These are phyloP conservation scores for Mythimna albipuncta DNA, from an alignment of 2,888 invertebrate species.

Conservation along the genomic window DNA sequence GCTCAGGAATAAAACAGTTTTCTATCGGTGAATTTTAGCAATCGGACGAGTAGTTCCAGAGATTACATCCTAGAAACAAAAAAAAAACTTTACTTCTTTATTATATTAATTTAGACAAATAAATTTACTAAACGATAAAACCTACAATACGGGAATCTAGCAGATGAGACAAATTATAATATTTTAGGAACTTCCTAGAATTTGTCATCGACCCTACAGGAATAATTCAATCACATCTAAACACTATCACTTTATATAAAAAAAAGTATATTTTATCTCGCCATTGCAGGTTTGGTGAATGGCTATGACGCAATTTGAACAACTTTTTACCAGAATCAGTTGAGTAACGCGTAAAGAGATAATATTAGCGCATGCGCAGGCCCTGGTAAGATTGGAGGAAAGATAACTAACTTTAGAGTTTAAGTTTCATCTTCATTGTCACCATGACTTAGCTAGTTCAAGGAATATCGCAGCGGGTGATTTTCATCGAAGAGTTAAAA, in stretches of 20 bases:
- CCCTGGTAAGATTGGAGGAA: slow-evolving; percentile 7
- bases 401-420: slow-evolving; percentile 13
- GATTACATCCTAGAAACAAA: too few relatives aligned
- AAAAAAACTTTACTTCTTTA: too few relatives aligned
- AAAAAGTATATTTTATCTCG: background rate
- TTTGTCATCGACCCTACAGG: background rate
- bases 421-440: slow-evolving; percentile 1
- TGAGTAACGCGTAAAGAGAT: background rate
- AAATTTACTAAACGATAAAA: background rate
- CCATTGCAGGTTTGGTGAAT: background rate
- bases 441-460: slow-evolving; percentile 12
- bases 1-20: too few relatives aligned
- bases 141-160: background rate
- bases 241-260: background rate
- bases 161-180: background rate
- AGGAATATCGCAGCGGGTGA: background rate
- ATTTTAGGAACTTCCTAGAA: background rate
- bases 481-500: background rate
- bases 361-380: background rate
- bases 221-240: background rate
- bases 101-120: too few relatives aligned
- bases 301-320: slow-evolving; percentile 12
- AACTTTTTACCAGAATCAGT: background rate
- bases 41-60: too few relatives aligned
- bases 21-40: too few relatives aligned